Base-by-base conservation (phyloP, 2,797 vertebrate genomes). In the Heteromormyrus szaboi region DNA sequence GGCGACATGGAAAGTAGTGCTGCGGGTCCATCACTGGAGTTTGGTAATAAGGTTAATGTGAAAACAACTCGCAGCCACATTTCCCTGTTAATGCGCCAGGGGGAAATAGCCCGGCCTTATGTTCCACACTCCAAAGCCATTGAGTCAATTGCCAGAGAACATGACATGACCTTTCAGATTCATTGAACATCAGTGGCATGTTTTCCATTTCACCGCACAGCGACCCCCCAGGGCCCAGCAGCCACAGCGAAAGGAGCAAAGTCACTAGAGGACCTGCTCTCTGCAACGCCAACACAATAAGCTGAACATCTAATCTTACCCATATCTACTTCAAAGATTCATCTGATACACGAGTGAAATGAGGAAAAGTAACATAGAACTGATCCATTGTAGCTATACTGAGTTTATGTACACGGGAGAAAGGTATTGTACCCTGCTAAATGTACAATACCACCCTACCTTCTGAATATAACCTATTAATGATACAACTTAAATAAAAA, bases 131-230 rank as follows among this genome's bases (percentile, higher is more conserved):
- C 96, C 96, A 96, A 96, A 97, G 95, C 96, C 97, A 97, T 96
- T 91, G 97, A 97, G 97, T 97, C 97, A 97, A 97, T 97, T 96
- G 97, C 96, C 94, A 95, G 96, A 95, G 97, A 97, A 97, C 97
- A 97, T 95, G 97, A 97, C 96, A 96, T 96, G 97, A 97, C 97
- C 97, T 98, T 97, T 98, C 96, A 95, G 95, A 97, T 94, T 96
- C 96, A 96, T 95, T 96, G 94, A 95, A 94, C 96, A 96, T 97
- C 95, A 97, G 94, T 94, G 93, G 95, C 95, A 93, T 95, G 95
- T n/a, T 95, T 97, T 97, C 97, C 95, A 96, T 97, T 96, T 96
- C 96, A 95, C 94, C 93, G 95, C 96, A 96, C 96, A 93, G 93
- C 94, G 92, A 95, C 94, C 96, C 95, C 93, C 94, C 95, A 79